Evolutionary conservation across 2,797 vertebrate genomes (phyloP), one percentile per base, ranked within the genome.

Genomic region (Syngnathus rostellatus): DNA sequence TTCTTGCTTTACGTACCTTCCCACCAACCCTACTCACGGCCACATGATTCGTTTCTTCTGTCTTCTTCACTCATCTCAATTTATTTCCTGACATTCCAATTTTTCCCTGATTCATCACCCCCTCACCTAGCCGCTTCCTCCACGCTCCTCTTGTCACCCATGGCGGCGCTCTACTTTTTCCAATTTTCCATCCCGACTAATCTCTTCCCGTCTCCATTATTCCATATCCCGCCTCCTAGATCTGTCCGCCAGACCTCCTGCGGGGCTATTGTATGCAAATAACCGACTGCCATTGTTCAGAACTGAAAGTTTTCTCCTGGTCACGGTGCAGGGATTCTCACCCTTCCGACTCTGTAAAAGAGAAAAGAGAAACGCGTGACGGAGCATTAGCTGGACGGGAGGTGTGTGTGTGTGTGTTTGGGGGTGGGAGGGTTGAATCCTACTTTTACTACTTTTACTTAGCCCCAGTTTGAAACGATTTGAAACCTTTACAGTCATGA

Each of bases 61-160:
- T 82, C 70, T 71, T 54, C 55, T 66, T 37, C 31, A 7, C 25
- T 60, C 17, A 7, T 63, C 67, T 75, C 65, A 59, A 66, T 76
- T 74, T 63, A 71, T 70, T 70, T 76, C 45, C 68, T 12, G 54
- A 57, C 54, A 31, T 57, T 57, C 54, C 11, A 46, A 45, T 62
- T 45, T 10, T 41, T 62, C 40, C 61, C 5, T n/a, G 41, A 25
- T 21, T 23, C 9, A 5, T 53, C 23, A 46, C 51, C n/a, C 58
- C 25, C 8, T 40, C 60, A 4, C 31, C 3, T 3, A 31, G 31
- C 9, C 14, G 12, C 25, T 38, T n/a, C n/a, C 19, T 40, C 40
- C 7, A 41, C 40, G 10, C 41, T 43, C 61, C 25, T 64, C 19
- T 19, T 65, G 46, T 38, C 25, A 8, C 14, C 58, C 54, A 38